phyloP scores from a whole-genome alignment of 2,797 vertebrate genomes.

The Prionace glauca region DNA sequence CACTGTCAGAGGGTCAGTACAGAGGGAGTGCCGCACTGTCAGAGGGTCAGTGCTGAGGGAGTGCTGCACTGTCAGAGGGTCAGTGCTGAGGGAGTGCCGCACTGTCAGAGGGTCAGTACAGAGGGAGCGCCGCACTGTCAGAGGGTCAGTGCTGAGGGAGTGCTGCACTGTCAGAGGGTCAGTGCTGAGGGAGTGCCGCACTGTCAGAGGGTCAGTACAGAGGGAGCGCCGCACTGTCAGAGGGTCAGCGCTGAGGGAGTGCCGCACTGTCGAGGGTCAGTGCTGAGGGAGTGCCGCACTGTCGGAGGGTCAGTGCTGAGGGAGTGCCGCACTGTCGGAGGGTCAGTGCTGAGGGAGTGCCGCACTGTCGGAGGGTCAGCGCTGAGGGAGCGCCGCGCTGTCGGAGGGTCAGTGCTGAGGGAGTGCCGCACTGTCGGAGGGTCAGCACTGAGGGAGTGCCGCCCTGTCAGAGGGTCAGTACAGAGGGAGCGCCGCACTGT shows the following conservation, averaged over 20 bases:
- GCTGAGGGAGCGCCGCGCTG: too few relatives aligned
- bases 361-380: too few relatives aligned
- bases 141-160: accelerated
- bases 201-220: too few relatives aligned
- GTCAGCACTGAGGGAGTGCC: accelerated
- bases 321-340: neutral
- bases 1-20: neutral
- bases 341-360: too few relatives aligned
- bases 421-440: neutral
- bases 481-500: too few relatives aligned
- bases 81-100: too few relatives aligned
- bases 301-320: neutral
- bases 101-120: too few relatives aligned
- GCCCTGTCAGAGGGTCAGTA: neutral
- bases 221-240: too few relatives aligned
- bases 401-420: too few relatives aligned
- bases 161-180: neutral
- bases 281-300: neutral
- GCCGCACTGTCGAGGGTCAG: accelerated
- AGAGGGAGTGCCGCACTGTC: neutral
- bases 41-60: too few relatives aligned
- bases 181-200: neutral
- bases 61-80: too few relatives aligned
- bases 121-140: neutral
- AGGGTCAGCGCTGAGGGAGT: neutral